Evolutionary conservation across 2,888 invertebrate species (phyloP).

Genomic region (Drosophila niveifrons): DNA sequence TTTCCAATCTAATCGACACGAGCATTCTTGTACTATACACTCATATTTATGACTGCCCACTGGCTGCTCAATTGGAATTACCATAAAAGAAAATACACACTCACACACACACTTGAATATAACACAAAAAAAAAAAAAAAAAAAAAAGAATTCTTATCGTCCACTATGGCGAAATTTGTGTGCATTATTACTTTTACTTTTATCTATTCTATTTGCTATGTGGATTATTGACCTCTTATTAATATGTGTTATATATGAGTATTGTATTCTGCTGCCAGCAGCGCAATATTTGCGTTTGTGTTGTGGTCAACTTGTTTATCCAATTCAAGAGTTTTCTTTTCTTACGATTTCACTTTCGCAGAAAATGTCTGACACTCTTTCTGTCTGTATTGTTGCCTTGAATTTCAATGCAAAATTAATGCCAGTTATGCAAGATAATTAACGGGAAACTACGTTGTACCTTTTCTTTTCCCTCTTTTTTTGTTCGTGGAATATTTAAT

Average conservation of each 20-base stretch:
- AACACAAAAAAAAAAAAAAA: not conserved
- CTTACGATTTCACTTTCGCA: not conserved
- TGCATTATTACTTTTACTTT: slow-evolving; percentile 28
- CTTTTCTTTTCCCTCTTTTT: too few relatives aligned
- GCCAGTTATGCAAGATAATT: not conserved
- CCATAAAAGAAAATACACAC: slow-evolving; percentile 11
- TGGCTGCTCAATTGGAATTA: slow-evolving; percentile 29
- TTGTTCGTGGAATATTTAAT: too few relatives aligned
- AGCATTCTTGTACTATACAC: slow-evolving; percentile 19
- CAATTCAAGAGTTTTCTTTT: slow-evolving; percentile 1
- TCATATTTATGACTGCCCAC: slow-evolving; percentile 32
- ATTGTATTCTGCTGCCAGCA: not conserved
- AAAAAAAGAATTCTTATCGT: slow-evolving; percentile 15
- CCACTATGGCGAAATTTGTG: not conserved
- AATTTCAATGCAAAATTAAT: not conserved
- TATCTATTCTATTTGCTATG: slow-evolving; percentile 8
- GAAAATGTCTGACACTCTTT: not conserved
- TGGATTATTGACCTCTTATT: slow-evolving; percentile 1
- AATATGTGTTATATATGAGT: not conserved
- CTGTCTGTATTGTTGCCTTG: too few relatives aligned
- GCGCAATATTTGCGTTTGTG: not conserved
- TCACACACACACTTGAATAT: not conserved
- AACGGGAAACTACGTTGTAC: not conserved
- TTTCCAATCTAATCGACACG: slow-evolving; percentile 67
- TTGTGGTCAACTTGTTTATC: slow-evolving; percentile 9